A percentile compares a stretch with the other conserved stretches of the same genome.
These are phyloP conservation scores for Calyptomena viridis DNA, from an alignment of 2,113 vertebrate species.

Conservation along the genomic window DNA sequence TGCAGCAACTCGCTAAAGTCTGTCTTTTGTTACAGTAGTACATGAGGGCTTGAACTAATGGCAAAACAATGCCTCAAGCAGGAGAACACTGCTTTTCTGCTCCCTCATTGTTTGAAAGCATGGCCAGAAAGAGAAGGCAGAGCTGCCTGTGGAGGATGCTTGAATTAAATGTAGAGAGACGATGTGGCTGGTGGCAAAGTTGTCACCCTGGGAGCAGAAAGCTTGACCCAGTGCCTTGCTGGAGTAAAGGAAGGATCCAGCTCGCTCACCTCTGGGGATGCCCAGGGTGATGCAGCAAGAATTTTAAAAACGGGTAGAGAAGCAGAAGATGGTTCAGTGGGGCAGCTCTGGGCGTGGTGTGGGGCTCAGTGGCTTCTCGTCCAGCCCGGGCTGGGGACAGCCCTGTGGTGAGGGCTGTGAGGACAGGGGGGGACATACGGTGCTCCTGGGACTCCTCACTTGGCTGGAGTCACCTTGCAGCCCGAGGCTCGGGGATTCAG, in stretches of 20 bases:
- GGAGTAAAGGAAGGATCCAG: background rate
- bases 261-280: background rate
- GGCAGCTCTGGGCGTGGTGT: background rate
- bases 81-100: background rate
- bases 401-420: background rate
- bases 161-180: background rate
- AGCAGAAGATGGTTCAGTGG: background rate
- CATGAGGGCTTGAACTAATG: background rate
- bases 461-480: background rate
- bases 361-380: background rate
- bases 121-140: background rate
- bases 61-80: background rate
- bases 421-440: background rate
- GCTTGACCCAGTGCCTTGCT: background rate
- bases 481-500: background rate
- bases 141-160: background rate
- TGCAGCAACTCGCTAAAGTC: background rate
- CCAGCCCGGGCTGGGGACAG: background rate
- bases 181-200: background rate
- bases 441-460: background rate
- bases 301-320: background rate
- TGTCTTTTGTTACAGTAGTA: background rate
- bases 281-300: fast-evolving
- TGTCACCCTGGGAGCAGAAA: background rate
- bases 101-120: background rate